Evolutionary conservation across 1,140 invertebrate species (phyloP), one percentile per base, ranked within the genome.

Genomic region (Bombus impatiens): DNA sequence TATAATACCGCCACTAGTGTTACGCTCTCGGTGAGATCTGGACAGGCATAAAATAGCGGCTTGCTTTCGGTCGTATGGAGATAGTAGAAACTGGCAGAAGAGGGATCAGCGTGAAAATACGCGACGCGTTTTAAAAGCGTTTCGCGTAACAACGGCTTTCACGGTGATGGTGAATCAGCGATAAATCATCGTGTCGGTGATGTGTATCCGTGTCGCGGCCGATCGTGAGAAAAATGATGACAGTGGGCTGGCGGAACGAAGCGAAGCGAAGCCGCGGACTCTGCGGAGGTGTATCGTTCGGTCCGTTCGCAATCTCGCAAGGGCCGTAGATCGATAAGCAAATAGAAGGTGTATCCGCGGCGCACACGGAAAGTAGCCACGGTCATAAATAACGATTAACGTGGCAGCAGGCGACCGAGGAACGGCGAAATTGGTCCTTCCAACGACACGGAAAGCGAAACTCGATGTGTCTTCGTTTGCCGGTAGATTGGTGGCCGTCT

Each of bases 391-490:
- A 91, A 90, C 87, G 89, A 90, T 90, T 90, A 91, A 82, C 87
- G 87, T 87, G 82, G 89, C 89, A 88, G 77, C 88, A 78, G 82
- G 81, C 85, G 79, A 80, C 71, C 90, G 79, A 91, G 88, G 81
- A 90, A 80, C 90, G 75, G 77, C 78, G 79, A 91, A 90, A 91
- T 90, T 91, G 89, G 87, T 89, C 90, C 86, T 91, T 89, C 89
- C 87, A 87, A 40, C 79, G 59, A 82, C 84, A 86, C 76, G 89
- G 67, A 88, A 81, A 84, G 81, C 89, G 89, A 86, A 82, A 82
- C 89, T 79, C 89, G 89, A 90, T 90, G 89, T 88, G 87, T 90
- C 89, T 90, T 90, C 89, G 89, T 90, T 90, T 90, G 72, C 83
- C 40, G 72, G 47, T 88, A 88, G 88, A 90, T 90, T 90, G 89